Conservation (phyloP, 2,888 invertebrate species). For the Altica lythri region DNA sequence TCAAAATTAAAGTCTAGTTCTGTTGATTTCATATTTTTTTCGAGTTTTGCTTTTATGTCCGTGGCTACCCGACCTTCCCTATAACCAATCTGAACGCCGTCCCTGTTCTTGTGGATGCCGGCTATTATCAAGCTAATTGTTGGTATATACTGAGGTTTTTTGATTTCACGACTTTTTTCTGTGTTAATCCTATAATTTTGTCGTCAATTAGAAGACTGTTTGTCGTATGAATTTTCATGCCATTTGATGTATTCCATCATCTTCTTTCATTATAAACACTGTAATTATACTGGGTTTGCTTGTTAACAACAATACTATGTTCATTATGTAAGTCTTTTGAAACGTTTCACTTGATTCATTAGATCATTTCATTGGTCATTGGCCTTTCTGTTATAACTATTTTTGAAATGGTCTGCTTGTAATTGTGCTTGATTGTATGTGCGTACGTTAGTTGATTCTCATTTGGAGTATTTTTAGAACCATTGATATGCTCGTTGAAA, state of each 20-base stretch:
- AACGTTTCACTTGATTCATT: slow-evolving; percentile 10
- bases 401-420: not conserved
- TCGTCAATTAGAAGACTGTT: slow-evolving; percentile 6
- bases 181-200: slow-evolving; percentile 2
- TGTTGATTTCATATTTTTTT: too few relatives aligned
- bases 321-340: slow-evolving; percentile 9
- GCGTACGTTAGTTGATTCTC: too few relatives aligned
- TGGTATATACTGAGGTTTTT: too few relatives aligned
- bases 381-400: slow-evolving; percentile 8
- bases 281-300: slow-evolving; percentile 8
- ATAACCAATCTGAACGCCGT: too few relatives aligned
- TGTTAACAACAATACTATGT: slow-evolving; percentile 12
- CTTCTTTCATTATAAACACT: not conserved
- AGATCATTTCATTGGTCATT: slow-evolving; percentile 13
- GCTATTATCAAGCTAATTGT: too few relatives aligned
- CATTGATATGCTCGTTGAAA: too few relatives aligned
- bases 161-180: not conserved
- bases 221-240: slow-evolving; percentile 5
- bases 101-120: too few relatives aligned
- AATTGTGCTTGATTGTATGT: not conserved
- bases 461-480: too few relatives aligned
- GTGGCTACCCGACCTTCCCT: too few relatives aligned
- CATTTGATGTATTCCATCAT: slow-evolving; percentile 8
- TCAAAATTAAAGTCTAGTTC: too few relatives aligned
- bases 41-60: too few relatives aligned